Conservation (phyloP, 2,888 invertebrate species). For the Habrosyne pyritoides region DNA sequence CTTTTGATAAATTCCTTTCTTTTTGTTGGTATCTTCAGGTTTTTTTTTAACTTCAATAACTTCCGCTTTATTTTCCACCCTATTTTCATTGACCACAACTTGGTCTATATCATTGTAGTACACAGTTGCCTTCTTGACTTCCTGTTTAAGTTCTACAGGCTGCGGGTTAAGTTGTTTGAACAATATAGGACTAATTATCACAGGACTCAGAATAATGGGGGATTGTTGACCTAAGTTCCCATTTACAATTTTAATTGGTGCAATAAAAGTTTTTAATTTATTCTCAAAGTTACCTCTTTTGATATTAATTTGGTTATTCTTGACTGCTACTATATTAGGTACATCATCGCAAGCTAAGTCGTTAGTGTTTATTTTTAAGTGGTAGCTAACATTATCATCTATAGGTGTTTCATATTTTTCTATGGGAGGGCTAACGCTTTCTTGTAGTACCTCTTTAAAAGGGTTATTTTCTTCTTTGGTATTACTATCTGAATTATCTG, state of each 20-base stretch:
- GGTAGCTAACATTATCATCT: conserved; percentile 69
- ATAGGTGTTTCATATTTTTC: conserved; percentile 32
- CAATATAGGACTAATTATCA: conserved; percentile 66
- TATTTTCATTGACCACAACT: conserved; percentile 45
- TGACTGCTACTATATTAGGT: conserved; percentile 29
- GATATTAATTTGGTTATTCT: conserved; percentile 29
- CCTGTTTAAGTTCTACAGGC: conserved; percentile 27
- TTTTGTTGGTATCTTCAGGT: conserved; percentile 38
- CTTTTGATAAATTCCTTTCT: conserved; percentile 61
- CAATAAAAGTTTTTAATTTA: conserved; percentile 53
- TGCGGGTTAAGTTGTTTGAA: conserved; percentile 39
- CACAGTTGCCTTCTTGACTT: conserved; percentile 53
- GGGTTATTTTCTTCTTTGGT: conserved; percentile 26
- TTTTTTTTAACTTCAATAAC: conserved; percentile 27
- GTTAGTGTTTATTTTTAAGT: conserved; percentile 71
- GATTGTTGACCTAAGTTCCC: conserved; percentile 45
- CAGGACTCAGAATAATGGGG: conserved; percentile 70
- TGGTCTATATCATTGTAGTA: conserved; percentile 73
- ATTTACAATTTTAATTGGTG: conserved; percentile 60
- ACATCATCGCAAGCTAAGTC: conserved; percentile 45
- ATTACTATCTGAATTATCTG: not conserved
- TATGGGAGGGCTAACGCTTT: conserved; percentile 15
- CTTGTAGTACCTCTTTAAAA: conserved; percentile 24
- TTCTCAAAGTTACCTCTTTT: conserved; percentile 32
- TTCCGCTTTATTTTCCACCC: conserved; percentile 22